Percentiles rank a stretch among this genome's conserved stretches.
Conservation (phyloP, 1,140 invertebrate species). For the Periplaneta americana region DNA sequence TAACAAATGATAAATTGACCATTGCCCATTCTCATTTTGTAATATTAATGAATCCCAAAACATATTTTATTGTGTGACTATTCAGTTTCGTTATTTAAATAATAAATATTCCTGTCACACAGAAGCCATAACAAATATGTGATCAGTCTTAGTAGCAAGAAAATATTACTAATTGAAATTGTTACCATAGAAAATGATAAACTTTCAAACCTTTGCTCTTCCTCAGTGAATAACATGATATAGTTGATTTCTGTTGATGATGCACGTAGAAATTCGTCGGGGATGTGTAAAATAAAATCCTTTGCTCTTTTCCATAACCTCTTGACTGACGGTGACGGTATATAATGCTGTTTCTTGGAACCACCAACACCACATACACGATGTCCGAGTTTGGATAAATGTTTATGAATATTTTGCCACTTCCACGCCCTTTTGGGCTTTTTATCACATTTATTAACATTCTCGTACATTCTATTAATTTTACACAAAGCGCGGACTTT, state of each 20-base stretch:
- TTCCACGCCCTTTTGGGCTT: background rate
- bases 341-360: background rate
- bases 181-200: background rate
- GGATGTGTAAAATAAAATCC: background rate
- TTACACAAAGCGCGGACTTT: no score
- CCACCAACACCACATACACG: background rate
- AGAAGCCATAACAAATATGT: no score
- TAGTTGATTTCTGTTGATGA: slow-evolving; percentile 27
- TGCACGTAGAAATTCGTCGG: background rate
- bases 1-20: no score
- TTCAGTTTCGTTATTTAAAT: no score
- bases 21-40: no score
- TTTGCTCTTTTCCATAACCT: background rate
- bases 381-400: background rate
- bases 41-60: no score
- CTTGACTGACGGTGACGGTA: background rate
- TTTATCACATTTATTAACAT: background rate
- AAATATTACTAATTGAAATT: no score
- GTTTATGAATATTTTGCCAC: background rate
- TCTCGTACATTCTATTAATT: background rate
- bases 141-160: no score
- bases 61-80: no score
- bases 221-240: slow-evolving; percentile 44
- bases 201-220: slow-evolving; percentile 41
- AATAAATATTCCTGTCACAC: no score